Evolutionary conservation across 2,888 invertebrate genomes (phyloP), one percentile per base, ranked within the genome.

Genomic region (Patella caerulea): DNA sequence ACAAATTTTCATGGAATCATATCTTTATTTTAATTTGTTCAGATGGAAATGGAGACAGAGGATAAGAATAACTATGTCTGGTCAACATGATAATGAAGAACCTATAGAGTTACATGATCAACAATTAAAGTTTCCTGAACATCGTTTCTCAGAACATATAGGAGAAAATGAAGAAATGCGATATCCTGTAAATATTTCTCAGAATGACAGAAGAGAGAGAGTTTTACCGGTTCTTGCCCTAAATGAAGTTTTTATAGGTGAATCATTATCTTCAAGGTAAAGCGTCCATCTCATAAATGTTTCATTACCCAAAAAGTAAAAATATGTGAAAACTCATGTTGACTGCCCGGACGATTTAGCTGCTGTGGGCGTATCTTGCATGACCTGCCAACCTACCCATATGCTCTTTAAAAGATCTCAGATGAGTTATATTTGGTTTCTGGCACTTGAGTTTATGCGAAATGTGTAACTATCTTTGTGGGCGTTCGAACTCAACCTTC

Each of bases 161-260:
- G 79, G 84, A 12, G 88, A 88, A 72, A 78, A 83, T 69, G 86
- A 86, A 79, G 80, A 84, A 73, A 84, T 81, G 34, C 75, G 79
- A 11, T 79, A 81, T 65, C 83, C 83, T 59, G 75, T 79, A 1
- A 83, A 82, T 77, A 75, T 82, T 69, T 73, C 77, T 52, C 76
- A 77, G 5, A 74, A 81, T 73, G 72, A 76, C 2, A 73, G 75
- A 9, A 77, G 81, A 15, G 74, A 78, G 0, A 77, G 86, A 83
- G 94, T 95, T 71, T 92, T 98, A 73, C 98, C 99, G 0, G 95
- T 96, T 88, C 92, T 98, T 85, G 98, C 98, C 0, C 93, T 99
- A n/a, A 99, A 99, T 92, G 99, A 99, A 94, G 97, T 99, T 45
- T 99, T 98, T 90, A 95, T 99, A 89, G 99, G 99, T 0, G 99